Evolutionary conservation across 2,888 invertebrate species (phyloP), one percentile per base, ranked within the genome.

Genomic region (Ophioninae sp.): DNA sequence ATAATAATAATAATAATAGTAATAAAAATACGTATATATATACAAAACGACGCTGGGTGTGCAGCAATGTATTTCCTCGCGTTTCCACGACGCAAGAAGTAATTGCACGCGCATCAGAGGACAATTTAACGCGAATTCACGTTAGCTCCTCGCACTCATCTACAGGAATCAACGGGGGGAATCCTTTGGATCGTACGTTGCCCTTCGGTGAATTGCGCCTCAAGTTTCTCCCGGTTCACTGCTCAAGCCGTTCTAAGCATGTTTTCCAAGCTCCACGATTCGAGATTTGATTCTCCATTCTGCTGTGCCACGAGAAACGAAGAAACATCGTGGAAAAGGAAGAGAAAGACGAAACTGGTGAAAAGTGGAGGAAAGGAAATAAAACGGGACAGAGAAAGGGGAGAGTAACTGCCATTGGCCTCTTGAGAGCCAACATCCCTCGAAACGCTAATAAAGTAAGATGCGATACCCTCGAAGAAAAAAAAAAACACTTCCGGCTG

Each of bases 21-120:
- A 73, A 44, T 63, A 56, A 17, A 63, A 58, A 39, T 73, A 61
- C 13, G 17, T 59, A 59, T 74, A 61, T 41, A 37, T 56, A n/a
- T 56, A 39, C 30, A 41, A 30, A 22, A 20, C n/a, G 64, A 37
- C 64, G 65, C 65, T 63, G 59, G 68, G n/a, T 58, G 22, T 51
- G 39, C 64, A n/a, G 76, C 80, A 78, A 78, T 81, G 77, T 79
- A 72, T 80, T 80, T 76, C 78, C 76, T 13, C 22, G 30, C 71
- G 81, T 81, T 84, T 84, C 81, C 51, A 17, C 82, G 81, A 65
- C 76, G 77, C 72, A 73, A 83, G 77, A 84, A 79, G 83, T 84
- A 84, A 85, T 81, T 85, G 84, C 77, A 81, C 80, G 74, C 82
- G 74, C 79, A 84, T 86, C 86, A 81, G 81, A 78, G 83, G 77